Evolutionary conservation across 1,140 invertebrate species (phyloP).

Genomic region (Drosophila asahinai): DNA sequence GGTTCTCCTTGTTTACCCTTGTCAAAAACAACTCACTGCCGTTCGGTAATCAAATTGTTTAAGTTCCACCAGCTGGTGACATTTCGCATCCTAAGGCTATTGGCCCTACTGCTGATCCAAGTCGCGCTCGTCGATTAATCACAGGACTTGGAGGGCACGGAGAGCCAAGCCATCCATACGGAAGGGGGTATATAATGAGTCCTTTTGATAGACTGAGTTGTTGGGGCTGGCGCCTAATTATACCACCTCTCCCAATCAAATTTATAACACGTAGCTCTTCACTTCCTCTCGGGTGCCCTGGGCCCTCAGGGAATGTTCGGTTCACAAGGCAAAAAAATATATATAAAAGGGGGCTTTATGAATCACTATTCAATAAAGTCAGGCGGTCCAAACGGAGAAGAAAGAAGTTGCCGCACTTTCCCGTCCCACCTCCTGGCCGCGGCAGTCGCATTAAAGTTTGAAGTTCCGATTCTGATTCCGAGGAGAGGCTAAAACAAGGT

Average conservation of each 20-base stretch:
- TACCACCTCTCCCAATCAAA: not conserved
- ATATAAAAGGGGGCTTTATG: not conserved
- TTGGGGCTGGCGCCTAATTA: slow-evolving; percentile 1
- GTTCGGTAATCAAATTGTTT: slow-evolving; percentile 8
- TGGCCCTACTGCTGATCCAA: no score
- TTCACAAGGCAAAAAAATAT: not conserved
- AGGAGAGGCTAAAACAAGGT: slow-evolving; percentile 33
- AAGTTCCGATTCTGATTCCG: slow-evolving; percentile 19
- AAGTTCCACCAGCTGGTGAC: slow-evolving; percentile 15
- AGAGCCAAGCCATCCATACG: not conserved
- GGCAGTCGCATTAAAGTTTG: slow-evolving; percentile 7
- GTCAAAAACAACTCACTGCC: slow-evolving; percentile 11
- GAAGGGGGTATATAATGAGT: slow-evolving; percentile 3
- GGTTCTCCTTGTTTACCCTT: slow-evolving; percentile 12
- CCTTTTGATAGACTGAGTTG: not conserved
- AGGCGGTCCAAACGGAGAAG: not conserved
- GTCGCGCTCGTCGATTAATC: slow-evolving; percentile 17
- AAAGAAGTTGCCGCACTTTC: not conserved
- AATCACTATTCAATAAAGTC: not conserved
- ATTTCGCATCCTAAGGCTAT: slow-evolving; percentile 5
- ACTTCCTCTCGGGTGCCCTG: not conserved
- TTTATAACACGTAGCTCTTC: not conserved
- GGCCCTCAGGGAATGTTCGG: not conserved
- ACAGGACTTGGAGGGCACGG: slow-evolving; percentile 1
- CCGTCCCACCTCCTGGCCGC: not conserved